Conservation (phyloP, 2,888 invertebrate species). For the Mayetiola destructor region DNA sequence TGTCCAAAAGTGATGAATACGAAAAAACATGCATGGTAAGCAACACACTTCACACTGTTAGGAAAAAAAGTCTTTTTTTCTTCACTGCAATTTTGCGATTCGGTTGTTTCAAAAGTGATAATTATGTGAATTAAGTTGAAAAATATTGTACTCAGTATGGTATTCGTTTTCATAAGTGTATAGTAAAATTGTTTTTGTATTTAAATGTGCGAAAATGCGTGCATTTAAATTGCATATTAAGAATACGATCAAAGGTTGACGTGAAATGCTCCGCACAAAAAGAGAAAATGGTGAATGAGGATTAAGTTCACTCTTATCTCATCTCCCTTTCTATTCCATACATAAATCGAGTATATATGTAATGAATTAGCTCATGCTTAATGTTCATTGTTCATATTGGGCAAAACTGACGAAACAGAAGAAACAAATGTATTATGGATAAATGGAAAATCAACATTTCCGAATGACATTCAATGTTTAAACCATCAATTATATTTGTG, state of each 20-base stretch:
- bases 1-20: too few species aligned
- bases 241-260: slow-evolving; percentile 7
- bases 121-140: background rate
- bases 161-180: background rate
- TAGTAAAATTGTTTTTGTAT: background rate
- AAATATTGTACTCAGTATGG: background rate
- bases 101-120: background rate
- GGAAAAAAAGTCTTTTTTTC: background rate
- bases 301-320: too few species aligned
- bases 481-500: slow-evolving; percentile 10
- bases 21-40: too few species aligned
- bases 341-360: too few species aligned
- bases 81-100: background rate
- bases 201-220: background rate
- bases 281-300: background rate
- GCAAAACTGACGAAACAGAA: too few species aligned
- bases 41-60: too few species aligned
- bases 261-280: background rate
- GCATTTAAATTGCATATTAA: background rate
- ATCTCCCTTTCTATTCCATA: too few species aligned
- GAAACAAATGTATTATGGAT: slow-evolving; percentile 3
- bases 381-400: too few species aligned
- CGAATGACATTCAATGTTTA: slow-evolving; percentile 6
- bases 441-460: slow-evolving; percentile 3
- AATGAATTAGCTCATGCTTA: too few species aligned